Conservation (phyloP, 2,113 vertebrate species). For the Elephas maximus region DNA sequence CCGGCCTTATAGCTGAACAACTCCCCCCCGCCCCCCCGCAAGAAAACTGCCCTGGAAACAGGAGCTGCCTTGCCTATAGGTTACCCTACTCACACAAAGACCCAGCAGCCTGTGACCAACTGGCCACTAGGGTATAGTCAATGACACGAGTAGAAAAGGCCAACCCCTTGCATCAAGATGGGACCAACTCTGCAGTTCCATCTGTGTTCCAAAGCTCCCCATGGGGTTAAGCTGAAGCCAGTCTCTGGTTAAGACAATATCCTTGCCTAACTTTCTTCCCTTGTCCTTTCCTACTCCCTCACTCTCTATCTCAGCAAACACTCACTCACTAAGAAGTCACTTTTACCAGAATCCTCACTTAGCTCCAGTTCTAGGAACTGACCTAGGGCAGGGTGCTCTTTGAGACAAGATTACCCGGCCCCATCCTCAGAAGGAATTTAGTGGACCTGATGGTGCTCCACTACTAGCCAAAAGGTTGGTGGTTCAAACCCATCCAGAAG, state of each 20-base stretch:
- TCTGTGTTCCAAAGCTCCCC: not conserved
- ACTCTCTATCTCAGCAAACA: not conserved
- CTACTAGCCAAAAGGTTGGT: not conserved
- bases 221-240: not conserved
- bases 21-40: too few species aligned
- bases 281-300: not conserved
- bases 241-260: not conserved
- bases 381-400: not conserved
- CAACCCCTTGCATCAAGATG: not conserved
- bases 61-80: not conserved
- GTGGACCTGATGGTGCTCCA: not conserved
- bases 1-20: not conserved
- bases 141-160: not conserved
- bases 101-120: not conserved
- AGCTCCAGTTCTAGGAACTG: not conserved
- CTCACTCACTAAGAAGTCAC: not conserved
- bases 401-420: not conserved
- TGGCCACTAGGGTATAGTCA: accelerated
- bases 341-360: too few species aligned
- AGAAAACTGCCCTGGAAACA: not conserved
- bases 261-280: not conserved
- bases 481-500: not conserved
- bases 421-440: not conserved
- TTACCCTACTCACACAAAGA: too few species aligned
- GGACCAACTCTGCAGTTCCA: not conserved